Conservation (phyloP, 2,797 vertebrate species). For the Dendrocincla fuliginosa region DNA sequence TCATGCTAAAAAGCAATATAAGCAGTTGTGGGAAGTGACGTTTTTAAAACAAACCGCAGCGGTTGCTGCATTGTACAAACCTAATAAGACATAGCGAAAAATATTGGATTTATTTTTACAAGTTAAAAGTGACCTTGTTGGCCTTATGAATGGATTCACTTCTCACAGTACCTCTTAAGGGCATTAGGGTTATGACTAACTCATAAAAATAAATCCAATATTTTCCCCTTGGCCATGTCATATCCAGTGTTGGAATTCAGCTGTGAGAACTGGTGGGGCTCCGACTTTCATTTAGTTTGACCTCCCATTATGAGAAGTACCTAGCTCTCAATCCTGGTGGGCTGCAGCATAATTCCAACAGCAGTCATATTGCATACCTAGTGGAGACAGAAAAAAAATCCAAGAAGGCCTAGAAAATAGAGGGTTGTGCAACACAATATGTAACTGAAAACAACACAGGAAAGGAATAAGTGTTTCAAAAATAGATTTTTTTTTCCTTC, state of each 20-base stretch:
- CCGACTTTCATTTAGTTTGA: conserved; percentile 73
- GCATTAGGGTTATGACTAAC: conserved; percentile 80
- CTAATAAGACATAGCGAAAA: conserved; percentile 81
- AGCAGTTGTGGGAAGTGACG: conserved; percentile 51
- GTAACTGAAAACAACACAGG: not conserved
- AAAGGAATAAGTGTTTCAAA: conserved; percentile 2
- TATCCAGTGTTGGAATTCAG: conserved; percentile 76
- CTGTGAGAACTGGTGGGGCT: conserved; percentile 68
- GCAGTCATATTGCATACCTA: not conserved
- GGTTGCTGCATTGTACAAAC: conserved; percentile 76
- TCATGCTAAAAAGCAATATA: conserved; percentile 48
- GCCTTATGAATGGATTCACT: conserved; percentile 81
- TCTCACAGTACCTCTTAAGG: conserved; percentile 75
- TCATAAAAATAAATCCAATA: conserved; percentile 85
- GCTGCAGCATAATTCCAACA: conserved; percentile 10
- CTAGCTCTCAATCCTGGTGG: conserved; percentile 43
- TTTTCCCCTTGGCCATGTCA: conserved; percentile 80
- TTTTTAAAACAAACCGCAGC: conserved; percentile 56
- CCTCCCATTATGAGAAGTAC: conserved; percentile 75
- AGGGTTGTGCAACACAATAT: not conserved
- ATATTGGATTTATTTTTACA: conserved; percentile 84
- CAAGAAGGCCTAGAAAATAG: not conserved
- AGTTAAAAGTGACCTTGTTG: conserved; percentile 79
- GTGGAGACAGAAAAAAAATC: not conserved
- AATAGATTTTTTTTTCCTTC: not conserved